Conservation (phyloP, 2,113 vertebrate genomes). For the Trichechus manatus region DNA sequence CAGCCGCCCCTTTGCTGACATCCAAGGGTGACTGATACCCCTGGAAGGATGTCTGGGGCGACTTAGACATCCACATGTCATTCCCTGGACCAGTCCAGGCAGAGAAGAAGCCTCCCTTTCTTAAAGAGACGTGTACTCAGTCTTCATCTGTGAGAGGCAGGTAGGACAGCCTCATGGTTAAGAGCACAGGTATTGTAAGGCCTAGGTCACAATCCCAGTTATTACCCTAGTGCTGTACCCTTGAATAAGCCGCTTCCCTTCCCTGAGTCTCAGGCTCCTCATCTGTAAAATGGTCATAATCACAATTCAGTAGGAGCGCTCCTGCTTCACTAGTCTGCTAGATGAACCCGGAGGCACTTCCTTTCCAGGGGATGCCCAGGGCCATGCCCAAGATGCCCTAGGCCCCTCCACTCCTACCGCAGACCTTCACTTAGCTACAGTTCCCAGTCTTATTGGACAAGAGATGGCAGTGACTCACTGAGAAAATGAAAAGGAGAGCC, state of each 20-base stretch:
- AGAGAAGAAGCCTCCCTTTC: background rate
- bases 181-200: background rate
- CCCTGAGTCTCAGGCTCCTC: background rate
- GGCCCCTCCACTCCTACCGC: background rate
- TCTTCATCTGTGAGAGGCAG: background rate
- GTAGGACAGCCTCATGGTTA: background rate
- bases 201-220: background rate
- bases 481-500: background rate
- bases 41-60: background rate
- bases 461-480: background rate
- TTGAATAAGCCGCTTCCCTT: background rate
- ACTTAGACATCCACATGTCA: background rate
- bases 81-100: background rate
- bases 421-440: background rate
- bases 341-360: background rate
- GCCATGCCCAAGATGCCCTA: background rate
- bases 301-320: background rate
- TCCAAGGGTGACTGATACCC: background rate
- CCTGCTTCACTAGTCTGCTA: background rate
- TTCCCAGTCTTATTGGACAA: background rate
- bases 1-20: background rate
- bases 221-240: background rate
- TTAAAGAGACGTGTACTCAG: background rate
- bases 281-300: background rate
- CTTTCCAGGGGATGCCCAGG: background rate